These are phyloP conservation scores for Ochotona princeps DNA, from an alignment of 2,113 vertebrate species.

Conservation along the genomic window DNA sequence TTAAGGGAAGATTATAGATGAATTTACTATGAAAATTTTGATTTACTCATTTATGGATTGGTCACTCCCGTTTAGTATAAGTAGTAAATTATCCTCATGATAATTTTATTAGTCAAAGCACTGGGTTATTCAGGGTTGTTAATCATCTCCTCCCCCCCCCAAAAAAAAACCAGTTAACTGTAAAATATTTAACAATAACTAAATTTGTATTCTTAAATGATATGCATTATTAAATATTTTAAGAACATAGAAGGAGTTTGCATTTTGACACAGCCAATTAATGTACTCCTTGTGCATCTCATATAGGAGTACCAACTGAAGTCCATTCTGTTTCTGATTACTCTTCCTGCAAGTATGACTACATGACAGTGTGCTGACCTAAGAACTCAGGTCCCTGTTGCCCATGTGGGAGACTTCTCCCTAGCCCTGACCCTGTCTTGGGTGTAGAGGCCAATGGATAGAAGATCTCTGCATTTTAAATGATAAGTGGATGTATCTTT, in stretches of 20 bases:
- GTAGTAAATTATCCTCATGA: not conserved
- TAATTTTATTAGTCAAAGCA: not conserved
- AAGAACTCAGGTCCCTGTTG: too few relatives aligned
- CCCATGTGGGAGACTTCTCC: too few relatives aligned
- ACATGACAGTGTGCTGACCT: too few relatives aligned
- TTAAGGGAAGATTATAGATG: not conserved
- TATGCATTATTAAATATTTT: conserved; percentile 5
- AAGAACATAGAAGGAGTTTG: not conserved
- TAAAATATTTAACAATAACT: not conserved
- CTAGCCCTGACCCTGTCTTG: too few relatives aligned
- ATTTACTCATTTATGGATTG: not conserved
- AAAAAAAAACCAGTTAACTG: not conserved
- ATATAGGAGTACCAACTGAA: too few relatives aligned
- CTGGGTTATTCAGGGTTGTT: not conserved
- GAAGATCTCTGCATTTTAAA: too few relatives aligned
- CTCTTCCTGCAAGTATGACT: too few relatives aligned
- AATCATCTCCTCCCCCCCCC: not conserved
- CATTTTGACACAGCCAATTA: too few relatives aligned
- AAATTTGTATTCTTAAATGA: conserved; percentile 22
- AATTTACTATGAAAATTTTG: conserved; percentile 13
- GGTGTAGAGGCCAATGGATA: too few relatives aligned
- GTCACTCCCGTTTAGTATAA: not conserved
- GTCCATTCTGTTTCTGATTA: too few relatives aligned
- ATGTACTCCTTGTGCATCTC: too few relatives aligned
- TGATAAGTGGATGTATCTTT: not conserved